A percentile compares a stretch with the other conserved stretches of the same genome.
These are phyloP conservation scores for Paguma larvata DNA, from an alignment of 2,797 vertebrate species.

Conservation along the genomic window DNA sequence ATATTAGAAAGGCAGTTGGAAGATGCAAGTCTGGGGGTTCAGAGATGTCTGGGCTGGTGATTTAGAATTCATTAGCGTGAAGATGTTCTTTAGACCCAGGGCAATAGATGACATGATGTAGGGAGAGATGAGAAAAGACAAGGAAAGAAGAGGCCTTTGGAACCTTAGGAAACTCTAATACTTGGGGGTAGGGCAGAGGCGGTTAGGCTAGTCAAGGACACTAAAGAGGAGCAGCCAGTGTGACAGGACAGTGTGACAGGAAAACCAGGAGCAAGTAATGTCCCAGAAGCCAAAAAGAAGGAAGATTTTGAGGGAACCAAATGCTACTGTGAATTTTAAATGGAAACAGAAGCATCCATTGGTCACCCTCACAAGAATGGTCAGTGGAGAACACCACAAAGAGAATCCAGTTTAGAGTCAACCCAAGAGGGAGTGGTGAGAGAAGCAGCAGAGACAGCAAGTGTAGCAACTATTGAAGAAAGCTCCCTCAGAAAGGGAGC, in stretches of 20 bases:
- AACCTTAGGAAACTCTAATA: background rate
- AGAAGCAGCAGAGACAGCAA: background rate
- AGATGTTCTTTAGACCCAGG: background rate
- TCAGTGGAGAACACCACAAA: background rate
- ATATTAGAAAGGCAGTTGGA: background rate
- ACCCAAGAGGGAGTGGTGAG: background rate
- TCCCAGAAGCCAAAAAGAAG: background rate
- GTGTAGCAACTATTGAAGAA: background rate
- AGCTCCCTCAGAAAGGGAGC: background rate
- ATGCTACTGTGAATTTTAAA: background rate
- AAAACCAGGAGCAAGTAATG: background rate
- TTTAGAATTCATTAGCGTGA: background rate
- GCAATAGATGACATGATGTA: background rate
- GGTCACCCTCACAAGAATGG: background rate
- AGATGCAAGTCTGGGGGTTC: background rate
- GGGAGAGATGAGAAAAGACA: background rate
- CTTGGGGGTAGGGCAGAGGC: background rate
- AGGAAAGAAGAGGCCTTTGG: background rate
- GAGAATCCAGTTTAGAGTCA: background rate
- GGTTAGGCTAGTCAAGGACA: background rate
- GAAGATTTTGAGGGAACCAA: background rate
- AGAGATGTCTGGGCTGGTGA: background rate
- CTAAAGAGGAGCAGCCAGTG: background rate
- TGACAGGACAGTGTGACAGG: background rate
- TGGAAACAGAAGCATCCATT: background rate